These are phyloP conservation scores for Drosophila ambigua DNA, from an alignment of 1,140 invertebrate species.

Conservation along the genomic window DNA sequence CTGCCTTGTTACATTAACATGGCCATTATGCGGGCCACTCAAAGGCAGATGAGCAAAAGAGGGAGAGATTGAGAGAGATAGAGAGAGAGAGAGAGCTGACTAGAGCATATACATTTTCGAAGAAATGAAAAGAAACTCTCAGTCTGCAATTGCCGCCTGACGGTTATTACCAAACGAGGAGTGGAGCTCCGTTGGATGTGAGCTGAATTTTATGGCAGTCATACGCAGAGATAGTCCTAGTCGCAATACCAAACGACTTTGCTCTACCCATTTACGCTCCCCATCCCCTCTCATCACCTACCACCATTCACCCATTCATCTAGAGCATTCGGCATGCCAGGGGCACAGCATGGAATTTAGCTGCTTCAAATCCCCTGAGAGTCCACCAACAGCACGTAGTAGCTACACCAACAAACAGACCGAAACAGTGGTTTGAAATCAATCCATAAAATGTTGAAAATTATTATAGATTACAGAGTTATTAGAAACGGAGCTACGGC, in stretches of 20 bases:
- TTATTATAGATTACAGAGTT: no score
- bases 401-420: constrained; percentile 22
- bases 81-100: constrained; percentile 16
- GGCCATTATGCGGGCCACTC: constrained; percentile 57
- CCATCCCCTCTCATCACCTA: background rate
- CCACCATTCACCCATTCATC: constrained; percentile 15
- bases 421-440: constrained; percentile 12
- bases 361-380: constrained; percentile 74
- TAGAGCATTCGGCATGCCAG: background rate
- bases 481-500: no score
- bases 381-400: constrained; percentile 68
- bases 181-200: constrained; percentile 43
- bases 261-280: background rate
- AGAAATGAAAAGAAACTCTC: constrained; percentile 51
- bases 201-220: constrained; percentile 77
- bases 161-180: constrained; percentile 62
- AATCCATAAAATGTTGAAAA: background rate
- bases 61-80: background rate
- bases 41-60: background rate
- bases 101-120: constrained; percentile 53
- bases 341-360: constrained; percentile 58
- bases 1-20: constrained; percentile 58
- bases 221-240: constrained; percentile 68
- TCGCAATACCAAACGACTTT: background rate
- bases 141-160: constrained; percentile 71